These are phyloP conservation scores for Erebia palarica DNA, from an alignment of 2,888 invertebrate species.

Conservation along the genomic window DNA sequence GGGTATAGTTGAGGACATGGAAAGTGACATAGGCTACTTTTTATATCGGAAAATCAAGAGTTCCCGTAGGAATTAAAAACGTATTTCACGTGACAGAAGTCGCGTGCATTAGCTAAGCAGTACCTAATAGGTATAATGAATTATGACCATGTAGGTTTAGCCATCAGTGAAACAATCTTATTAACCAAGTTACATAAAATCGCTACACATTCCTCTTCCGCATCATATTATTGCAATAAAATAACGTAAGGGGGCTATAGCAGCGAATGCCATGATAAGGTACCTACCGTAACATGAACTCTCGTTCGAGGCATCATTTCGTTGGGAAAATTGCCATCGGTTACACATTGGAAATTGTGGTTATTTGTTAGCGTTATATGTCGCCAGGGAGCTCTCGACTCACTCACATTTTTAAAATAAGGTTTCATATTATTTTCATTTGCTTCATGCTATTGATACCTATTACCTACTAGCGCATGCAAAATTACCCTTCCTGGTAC, in stretches of 20 bases:
- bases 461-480: constrained; percentile 4
- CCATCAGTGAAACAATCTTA: too few species aligned
- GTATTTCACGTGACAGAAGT: too few species aligned
- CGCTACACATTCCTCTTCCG: constrained; percentile 2
- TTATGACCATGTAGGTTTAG: too few species aligned
- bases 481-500: constrained; percentile 2
- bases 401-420: constrained; percentile 41
- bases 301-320: constrained; percentile 46
- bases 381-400: constrained; percentile 50
- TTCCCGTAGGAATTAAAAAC: too few species aligned
- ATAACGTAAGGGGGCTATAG: constrained; percentile 9
- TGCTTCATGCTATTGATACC: constrained; percentile 36
- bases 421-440: constrained; percentile 46
- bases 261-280: constrained; percentile 17
- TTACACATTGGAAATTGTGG: constrained; percentile 64
- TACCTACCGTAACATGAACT: constrained; percentile 22
- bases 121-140: too few species aligned
- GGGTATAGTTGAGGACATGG: too few species aligned
- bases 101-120: too few species aligned
- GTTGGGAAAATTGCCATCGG: constrained; percentile 59
- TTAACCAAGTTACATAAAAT: neutral
- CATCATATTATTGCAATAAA: constrained; percentile 8
- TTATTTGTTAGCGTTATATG: constrained; percentile 66
- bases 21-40: too few species aligned
- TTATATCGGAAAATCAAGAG: too few species aligned